Evolutionary conservation across 2,113 vertebrate species (phyloP).

Genomic region (Gulo gulo): DNA sequence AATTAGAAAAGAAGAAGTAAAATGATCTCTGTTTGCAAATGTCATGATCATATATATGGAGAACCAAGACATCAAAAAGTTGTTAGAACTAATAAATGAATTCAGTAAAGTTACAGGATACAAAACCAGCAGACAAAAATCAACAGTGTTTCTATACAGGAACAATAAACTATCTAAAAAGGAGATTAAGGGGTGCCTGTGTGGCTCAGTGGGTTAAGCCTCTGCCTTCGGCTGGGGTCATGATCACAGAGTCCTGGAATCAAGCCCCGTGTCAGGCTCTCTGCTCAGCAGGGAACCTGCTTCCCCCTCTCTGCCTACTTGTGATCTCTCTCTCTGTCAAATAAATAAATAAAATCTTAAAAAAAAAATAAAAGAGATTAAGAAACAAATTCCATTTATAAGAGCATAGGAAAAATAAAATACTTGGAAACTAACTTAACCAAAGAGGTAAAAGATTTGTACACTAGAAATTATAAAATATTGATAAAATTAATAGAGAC

Average conservation of each 20-base stretch:
- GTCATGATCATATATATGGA: not conserved
- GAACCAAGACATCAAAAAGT: not conserved
- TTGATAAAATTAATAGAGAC: not conserved
- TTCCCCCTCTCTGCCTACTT: too few relatives aligned
- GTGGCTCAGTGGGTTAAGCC: too few relatives aligned
- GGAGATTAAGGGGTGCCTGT: too few relatives aligned
- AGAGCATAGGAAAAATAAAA: not conserved
- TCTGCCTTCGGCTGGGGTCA: too few relatives aligned
- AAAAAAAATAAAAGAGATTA: not conserved
- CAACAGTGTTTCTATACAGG: not conserved
- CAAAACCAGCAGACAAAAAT: not conserved
- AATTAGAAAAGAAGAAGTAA: not conserved
- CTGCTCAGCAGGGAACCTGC: too few relatives aligned
- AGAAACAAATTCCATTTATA: not conserved
- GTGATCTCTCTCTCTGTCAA: too few relatives aligned
- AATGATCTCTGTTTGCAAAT: not conserved
- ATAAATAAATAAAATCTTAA: too few relatives aligned
- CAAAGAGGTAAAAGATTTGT: not conserved
- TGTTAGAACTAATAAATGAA: not conserved
- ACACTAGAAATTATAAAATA: not conserved
- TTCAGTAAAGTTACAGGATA: not conserved
- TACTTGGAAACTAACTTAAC: not conserved
- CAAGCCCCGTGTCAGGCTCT: too few relatives aligned
- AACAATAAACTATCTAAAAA: not conserved
- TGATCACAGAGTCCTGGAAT: too few relatives aligned